These are phyloP conservation scores for Aplidium turbinatum DNA, from an alignment of 23 tunicate species.

Conservation along the genomic window DNA sequence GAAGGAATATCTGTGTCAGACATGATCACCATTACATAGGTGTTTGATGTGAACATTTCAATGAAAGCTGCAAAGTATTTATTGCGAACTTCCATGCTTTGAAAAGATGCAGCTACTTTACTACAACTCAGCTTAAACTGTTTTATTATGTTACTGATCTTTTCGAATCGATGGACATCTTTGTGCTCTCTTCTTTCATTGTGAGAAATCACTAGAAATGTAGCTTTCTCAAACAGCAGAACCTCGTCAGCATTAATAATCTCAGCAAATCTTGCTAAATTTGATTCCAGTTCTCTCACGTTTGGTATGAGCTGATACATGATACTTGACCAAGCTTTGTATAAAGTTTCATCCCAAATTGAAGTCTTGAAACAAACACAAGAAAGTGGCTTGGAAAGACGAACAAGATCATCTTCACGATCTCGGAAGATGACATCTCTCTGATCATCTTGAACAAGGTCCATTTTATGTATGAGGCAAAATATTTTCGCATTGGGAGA, in stretches of 20 bases:
- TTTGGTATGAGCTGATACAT: slow-evolving; percentile 95
- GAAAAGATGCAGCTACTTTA: slow-evolving; percentile 86
- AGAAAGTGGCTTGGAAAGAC: slow-evolving; percentile 63
- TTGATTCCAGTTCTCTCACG: slow-evolving; percentile 72
- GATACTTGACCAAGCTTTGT: slow-evolving; percentile 96
- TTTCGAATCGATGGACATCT: slow-evolving; percentile 88
- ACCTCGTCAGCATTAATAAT: slow-evolving; percentile 90
- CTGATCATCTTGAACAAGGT: slow-evolving; percentile 85
- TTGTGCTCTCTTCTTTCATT: slow-evolving; percentile 65
- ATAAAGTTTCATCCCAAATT: slow-evolving; percentile 97
- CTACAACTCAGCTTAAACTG: slow-evolving; percentile 93
- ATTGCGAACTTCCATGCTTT: slow-evolving; percentile 86
- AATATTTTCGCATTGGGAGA: slow-evolving; percentile 91
- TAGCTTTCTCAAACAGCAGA: slow-evolving; percentile 88
- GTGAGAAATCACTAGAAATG: slow-evolving; percentile 87
- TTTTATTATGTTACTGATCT: slow-evolving; percentile 86
- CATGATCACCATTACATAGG: slow-evolving; percentile 90
- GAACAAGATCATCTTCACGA: slow-evolving; percentile 59
- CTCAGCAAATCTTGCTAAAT: slow-evolving; percentile 82
- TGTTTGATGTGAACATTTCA: slow-evolving; percentile 84
- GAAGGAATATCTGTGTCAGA: slow-evolving; percentile 86
- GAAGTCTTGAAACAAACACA: slow-evolving; percentile 94
- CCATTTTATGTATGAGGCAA: slow-evolving; percentile 98
- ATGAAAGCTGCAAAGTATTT: slow-evolving; percentile 89
- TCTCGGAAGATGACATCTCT: slow-evolving; percentile 61